Conservation (phyloP, 2,113 vertebrate species). For the Sturnus vulgaris region DNA sequence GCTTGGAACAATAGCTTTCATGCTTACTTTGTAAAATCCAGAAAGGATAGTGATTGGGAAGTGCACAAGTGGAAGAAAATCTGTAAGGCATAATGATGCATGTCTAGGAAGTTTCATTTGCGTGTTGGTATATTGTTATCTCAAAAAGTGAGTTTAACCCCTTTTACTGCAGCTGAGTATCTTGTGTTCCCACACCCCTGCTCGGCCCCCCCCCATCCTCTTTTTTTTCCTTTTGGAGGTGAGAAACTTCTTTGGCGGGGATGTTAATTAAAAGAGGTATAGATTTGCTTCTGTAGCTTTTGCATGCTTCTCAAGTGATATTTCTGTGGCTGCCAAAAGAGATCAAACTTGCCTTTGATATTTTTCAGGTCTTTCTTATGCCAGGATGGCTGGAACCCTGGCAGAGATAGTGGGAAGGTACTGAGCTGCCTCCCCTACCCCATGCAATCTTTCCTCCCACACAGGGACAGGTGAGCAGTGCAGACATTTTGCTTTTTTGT, state of each 20-base stretch:
- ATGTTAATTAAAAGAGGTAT: not conserved
- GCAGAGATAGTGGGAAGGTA: not conserved
- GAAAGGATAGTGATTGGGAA: constrained; percentile 30
- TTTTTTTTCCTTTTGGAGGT: not conserved
- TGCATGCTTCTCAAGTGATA: not conserved
- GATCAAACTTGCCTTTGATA: not conserved
- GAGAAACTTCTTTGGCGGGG: not conserved
- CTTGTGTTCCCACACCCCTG: not conserved
- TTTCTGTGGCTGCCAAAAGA: not conserved
- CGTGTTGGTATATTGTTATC: not conserved
- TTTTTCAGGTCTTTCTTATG: not conserved
- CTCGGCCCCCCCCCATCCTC: fast-evolving
- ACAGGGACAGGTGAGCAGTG: fast-evolving
- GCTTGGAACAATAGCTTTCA: constrained; percentile 61
- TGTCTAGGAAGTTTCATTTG: not conserved
- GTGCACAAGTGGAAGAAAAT: not conserved
- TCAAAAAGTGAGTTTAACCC: not conserved
- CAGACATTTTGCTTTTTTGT: not conserved
- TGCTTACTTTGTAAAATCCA: constrained; percentile 37
- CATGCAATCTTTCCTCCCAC: fast-evolving
- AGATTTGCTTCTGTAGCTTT: not conserved
- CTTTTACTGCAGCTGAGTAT: fast-evolving
- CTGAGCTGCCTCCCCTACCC: not conserved
- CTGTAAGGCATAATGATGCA: not conserved
- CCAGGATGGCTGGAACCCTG: not conserved